phyloP scores from a whole-genome alignment of 30 jellyfish, hydroid and myxozoan genomes.

The Hydra vulgaris region DNA sequence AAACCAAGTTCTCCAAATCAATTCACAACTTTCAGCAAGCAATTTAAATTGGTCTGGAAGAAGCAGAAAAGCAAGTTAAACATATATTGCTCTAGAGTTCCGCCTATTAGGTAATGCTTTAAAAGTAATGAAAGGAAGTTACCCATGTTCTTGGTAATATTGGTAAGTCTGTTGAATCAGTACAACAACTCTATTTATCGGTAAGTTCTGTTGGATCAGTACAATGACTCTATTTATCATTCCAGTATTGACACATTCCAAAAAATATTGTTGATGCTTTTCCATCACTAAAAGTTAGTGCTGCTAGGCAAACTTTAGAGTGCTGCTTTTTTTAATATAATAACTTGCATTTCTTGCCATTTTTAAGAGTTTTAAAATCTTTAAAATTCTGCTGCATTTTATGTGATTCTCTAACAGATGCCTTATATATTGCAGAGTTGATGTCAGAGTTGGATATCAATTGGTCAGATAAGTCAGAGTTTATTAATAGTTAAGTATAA shows the following conservation, averaged over 20 bases:
- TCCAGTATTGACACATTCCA: background rate
- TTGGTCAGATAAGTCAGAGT: background rate
- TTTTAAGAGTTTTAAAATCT: background rate
- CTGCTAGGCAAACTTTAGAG: background rate
- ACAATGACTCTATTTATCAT: background rate
- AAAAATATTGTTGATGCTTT: background rate
- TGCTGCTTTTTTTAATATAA: background rate
- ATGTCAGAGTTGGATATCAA: background rate
- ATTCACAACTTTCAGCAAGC: background rate
- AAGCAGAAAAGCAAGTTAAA: background rate
- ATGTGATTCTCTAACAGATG: background rate
- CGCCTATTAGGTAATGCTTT: background rate
- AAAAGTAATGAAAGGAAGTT: background rate
- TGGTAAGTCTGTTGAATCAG: background rate
- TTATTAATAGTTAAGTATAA: too few species aligned
- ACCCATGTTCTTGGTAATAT: background rate
- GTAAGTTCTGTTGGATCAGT: background rate
- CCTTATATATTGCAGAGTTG: background rate
- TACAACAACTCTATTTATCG: background rate
- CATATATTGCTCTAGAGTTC: background rate
- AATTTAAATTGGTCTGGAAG: background rate
- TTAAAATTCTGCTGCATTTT: background rate
- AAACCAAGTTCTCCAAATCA: background rate
- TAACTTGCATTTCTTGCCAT: background rate
- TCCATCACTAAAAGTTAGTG: background rate